Percentiles rank a stretch among this genome's conserved stretches.
Evolutionary conservation across 2,888 invertebrate genomes (phyloP).

Genomic region (Eupithecia exiguata): DNA sequence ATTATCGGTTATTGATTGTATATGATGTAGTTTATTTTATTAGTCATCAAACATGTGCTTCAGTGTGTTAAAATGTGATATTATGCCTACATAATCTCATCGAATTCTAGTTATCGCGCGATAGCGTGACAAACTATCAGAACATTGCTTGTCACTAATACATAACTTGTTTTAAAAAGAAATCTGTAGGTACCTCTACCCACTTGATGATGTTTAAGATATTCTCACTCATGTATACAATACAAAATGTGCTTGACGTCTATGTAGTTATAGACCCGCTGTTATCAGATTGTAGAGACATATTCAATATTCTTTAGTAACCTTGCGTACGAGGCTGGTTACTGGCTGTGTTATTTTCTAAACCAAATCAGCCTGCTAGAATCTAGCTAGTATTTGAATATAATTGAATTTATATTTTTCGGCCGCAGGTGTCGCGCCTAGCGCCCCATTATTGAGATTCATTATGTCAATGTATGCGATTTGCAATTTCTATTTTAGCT

Average conservation of each 20-base stretch:
- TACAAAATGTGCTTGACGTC: neutral
- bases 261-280: slow-evolving; percentile 11
- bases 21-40: neutral
- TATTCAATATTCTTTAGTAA: neutral
- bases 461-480: slow-evolving; percentile 37
- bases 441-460: slow-evolving; percentile 39
- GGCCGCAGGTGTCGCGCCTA: slow-evolving; percentile 41
- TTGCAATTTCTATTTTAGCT: slow-evolving; percentile 37
- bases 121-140: neutral
- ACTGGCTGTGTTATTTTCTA: slow-evolving; percentile 25
- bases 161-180: neutral
- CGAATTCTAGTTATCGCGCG: neutral
- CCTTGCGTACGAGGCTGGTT: slow-evolving; percentile 7
- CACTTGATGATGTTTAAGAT: slow-evolving; percentile 2
- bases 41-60: neutral
- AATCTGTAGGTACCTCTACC: neutral
- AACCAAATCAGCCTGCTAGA: slow-evolving; percentile 24
- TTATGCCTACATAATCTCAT: neutral
- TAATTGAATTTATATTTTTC: slow-evolving; percentile 41
- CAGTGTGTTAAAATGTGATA: neutral
- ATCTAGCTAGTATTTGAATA: slow-evolving; percentile 36
- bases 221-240: neutral
- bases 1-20: slow-evolving; percentile 5
- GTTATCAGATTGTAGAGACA: slow-evolving; percentile 16
- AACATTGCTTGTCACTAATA: neutral